phyloP scores from a whole-genome alignment of 2,797 vertebrate species.

The Halcyon chelicuti region DNA sequence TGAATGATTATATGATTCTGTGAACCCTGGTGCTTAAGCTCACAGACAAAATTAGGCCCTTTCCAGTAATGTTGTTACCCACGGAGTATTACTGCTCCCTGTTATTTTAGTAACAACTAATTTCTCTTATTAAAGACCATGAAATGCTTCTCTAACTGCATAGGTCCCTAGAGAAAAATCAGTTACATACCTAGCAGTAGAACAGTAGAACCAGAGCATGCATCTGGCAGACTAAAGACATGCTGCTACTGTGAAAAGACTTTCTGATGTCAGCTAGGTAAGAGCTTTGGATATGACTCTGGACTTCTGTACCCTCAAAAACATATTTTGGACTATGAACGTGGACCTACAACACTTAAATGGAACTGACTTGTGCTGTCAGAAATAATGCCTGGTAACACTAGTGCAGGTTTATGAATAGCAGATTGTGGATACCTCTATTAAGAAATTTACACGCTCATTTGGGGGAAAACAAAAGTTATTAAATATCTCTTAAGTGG shows the following conservation, averaged over 20 bases:
- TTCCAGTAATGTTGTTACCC: background rate
- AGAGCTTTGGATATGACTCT: background rate
- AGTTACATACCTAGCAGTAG: background rate
- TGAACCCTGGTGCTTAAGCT: background rate
- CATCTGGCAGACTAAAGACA: background rate
- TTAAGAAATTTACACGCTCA: background rate
- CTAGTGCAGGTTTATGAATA: background rate
- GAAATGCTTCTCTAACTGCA: background rate
- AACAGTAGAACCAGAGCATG: background rate
- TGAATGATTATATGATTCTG: background rate
- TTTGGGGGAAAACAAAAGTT: background rate
- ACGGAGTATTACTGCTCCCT: background rate
- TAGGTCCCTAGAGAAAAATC: background rate
- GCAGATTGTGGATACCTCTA: background rate
- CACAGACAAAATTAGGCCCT: background rate
- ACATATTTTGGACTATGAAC: background rate
- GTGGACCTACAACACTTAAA: background rate
- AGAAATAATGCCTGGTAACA: background rate
- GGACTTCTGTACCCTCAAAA: background rate
- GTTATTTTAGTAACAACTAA: background rate
- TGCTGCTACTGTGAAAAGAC: fast-evolving
- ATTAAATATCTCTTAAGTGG: background rate
- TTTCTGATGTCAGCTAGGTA: background rate
- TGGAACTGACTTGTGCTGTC: background rate
- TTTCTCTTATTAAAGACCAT: background rate